Percentiles rank a stretch among this genome's conserved stretches.
Conservation (phyloP, 2,113 vertebrate genomes). For the Pagrus major region DNA sequence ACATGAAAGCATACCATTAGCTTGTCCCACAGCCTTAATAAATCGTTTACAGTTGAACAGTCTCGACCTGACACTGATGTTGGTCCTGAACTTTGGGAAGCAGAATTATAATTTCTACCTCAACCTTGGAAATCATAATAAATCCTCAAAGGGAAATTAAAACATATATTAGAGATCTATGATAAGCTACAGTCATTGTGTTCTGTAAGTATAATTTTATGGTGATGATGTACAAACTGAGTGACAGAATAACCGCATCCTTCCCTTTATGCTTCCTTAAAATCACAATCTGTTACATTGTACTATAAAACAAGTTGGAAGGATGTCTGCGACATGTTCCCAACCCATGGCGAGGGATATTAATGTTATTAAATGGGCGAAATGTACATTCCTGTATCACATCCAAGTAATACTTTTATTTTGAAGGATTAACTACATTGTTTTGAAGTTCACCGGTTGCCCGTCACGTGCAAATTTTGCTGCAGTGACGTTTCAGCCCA, state of each 20-base stretch:
- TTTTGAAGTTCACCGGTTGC: background rate
- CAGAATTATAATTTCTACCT: background rate
- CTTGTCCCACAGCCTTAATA: conserved; percentile 13
- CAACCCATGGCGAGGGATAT: background rate
- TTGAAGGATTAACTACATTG: background rate
- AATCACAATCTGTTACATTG: background rate
- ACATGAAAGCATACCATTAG: conserved; percentile 15
- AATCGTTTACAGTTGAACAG: background rate
- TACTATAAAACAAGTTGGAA: background rate
- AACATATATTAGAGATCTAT: accelerated
- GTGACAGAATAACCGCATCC: background rate
- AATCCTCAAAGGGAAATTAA: background rate
- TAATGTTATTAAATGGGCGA: background rate
- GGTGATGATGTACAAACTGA: no score
- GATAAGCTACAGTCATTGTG: background rate
- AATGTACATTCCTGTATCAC: no score
- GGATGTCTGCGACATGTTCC: background rate
- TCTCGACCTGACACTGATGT: background rate
- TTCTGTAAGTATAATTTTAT: background rate
- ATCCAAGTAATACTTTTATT: conserved; percentile 1
- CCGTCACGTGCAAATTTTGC: conserved; percentile 16
- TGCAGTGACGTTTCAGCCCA: background rate
- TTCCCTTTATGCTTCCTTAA: background rate
- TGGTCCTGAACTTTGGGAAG: background rate
- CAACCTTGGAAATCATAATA: background rate